These are phyloP conservation scores for Anguilla pacifica DNA, from an alignment of 2,797 vertebrate species.

Conservation along the genomic window DNA sequence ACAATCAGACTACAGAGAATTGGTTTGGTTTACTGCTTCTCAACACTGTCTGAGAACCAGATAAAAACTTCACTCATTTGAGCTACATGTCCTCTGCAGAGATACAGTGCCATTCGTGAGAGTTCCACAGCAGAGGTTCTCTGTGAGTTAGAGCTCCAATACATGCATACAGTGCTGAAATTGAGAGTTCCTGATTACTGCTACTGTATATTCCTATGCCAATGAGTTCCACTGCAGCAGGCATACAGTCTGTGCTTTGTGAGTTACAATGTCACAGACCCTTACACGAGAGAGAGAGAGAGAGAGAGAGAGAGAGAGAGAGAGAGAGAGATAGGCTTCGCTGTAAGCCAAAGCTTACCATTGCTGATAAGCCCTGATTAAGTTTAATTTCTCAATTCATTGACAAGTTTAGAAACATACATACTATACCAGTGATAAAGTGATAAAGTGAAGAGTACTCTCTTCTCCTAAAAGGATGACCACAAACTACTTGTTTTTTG, in stretches of 20 bases:
- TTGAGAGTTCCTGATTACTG: neutral
- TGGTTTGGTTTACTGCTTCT: neutral
- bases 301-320: neutral
- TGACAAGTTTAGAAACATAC: too few species aligned
- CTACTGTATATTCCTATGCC: neutral
- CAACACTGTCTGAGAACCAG: neutral
- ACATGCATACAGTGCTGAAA: neutral
- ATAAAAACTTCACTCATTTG: neutral
- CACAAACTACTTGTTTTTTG: neutral
- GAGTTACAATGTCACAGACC: neutral
- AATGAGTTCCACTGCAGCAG: slow-evolving; percentile 1
- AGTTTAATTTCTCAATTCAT: neutral
- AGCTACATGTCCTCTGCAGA: neutral
- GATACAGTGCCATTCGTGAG: neutral
- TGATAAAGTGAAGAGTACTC: neutral
- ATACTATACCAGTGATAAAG: too few species aligned
- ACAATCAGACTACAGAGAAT: neutral
- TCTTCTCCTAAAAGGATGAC: neutral
- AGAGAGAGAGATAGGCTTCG: neutral
- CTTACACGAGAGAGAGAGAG: neutral
- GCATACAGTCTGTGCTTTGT: neutral
- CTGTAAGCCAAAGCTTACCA: neutral
- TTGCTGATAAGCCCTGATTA: neutral
- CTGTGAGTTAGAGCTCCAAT: neutral
- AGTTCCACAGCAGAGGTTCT: neutral